Evolutionary conservation across 2,888 invertebrate genomes (phyloP).

Genomic region (Stictocephala bisonia): DNA sequence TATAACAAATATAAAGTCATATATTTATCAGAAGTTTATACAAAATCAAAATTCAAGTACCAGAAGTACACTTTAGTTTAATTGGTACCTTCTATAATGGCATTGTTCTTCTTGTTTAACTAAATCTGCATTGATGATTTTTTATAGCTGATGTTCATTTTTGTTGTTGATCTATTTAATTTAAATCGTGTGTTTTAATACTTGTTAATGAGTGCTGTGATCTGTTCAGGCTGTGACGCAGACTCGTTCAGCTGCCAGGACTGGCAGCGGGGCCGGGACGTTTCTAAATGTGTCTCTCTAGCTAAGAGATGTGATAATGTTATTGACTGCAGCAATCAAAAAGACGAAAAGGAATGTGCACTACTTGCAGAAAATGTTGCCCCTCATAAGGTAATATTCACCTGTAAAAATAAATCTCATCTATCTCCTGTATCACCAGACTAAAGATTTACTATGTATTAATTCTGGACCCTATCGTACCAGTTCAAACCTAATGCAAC

Average conservation of each 20-base stretch:
- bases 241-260: constrained; percentile 77
- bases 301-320: constrained; percentile 79
- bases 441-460: not conserved
- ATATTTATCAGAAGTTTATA: too few species aligned
- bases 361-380: constrained; percentile 68
- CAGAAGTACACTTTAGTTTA: too few species aligned
- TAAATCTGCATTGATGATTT: not conserved
- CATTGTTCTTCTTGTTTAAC: too few species aligned
- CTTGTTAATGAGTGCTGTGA: too few species aligned
- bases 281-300: constrained; percentile 74
- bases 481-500: too few species aligned
- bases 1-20: too few species aligned
- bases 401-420: not conserved
- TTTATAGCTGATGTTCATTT: not conserved
- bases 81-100: too few species aligned
- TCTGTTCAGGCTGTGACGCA: constrained; percentile 73
- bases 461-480: too few species aligned
- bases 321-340: constrained; percentile 76
- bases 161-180: not conserved
- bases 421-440: not conserved
- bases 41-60: too few species aligned
- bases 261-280: constrained; percentile 67
- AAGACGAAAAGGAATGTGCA: constrained; percentile 82
- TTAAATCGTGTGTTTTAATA: not conserved
- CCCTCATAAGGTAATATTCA: constrained; percentile 57